Evolutionary conservation across 2,113 vertebrate species (phyloP).

Genomic region (Salvelinus fontinalis): DNA sequence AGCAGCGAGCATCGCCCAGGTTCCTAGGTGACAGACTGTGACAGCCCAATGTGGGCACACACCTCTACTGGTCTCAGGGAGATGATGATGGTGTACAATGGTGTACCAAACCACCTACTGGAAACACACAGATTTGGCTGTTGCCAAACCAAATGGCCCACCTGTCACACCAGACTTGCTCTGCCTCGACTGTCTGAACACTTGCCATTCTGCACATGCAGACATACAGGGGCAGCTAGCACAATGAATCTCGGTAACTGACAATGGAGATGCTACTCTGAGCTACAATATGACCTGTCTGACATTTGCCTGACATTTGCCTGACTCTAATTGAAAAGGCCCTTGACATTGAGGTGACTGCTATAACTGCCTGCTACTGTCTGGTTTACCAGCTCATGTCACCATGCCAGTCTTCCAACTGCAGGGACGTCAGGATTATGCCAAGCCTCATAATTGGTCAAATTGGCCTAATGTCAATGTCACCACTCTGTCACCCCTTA

Average conservation of each 20-base stretch:
- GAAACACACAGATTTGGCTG: background rate
- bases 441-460: background rate
- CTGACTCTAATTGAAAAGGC: background rate
- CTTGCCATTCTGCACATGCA: background rate
- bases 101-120: slow-evolving; percentile 2
- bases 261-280: background rate
- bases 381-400: background rate
- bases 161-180: slow-evolving; percentile 1
- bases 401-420: background rate
- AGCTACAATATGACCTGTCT: background rate
- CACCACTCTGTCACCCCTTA: background rate
- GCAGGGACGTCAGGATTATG: background rate
- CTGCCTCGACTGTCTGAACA: background rate
- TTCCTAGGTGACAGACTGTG: background rate
- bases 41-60: background rate
- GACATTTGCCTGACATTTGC: background rate
- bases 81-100: background rate
- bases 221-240: background rate
- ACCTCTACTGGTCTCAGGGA: background rate
- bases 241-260: background rate
- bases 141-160: background rate
- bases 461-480: background rate
- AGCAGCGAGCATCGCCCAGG: background rate
- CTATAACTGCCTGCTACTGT: background rate
- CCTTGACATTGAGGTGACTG: background rate